Evolutionary conservation across 1,140 invertebrate genomes (phyloP).

Genomic region (Diachasma alloeum): DNA sequence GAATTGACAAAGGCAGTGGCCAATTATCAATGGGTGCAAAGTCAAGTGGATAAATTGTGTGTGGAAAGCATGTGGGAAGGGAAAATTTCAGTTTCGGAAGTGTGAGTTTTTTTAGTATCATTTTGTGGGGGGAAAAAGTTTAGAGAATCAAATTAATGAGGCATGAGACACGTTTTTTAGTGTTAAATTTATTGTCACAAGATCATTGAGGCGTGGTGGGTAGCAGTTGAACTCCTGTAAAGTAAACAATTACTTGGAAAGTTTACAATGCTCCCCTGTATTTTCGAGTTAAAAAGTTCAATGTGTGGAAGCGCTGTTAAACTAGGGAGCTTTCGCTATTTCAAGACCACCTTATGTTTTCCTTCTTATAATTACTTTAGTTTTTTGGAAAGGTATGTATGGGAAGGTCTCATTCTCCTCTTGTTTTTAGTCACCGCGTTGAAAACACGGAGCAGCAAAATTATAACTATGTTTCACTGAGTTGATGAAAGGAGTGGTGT

Average conservation of each 20-base stretch:
- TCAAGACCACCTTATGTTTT: neutral
- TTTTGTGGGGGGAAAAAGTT: too few species aligned
- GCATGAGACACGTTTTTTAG: neutral
- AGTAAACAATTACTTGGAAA: neutral
- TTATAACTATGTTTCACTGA: too few species aligned
- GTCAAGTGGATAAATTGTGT: neutral
- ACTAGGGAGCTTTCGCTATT: neutral
- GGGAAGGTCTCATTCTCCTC: too few species aligned
- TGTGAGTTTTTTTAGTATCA: too few species aligned
- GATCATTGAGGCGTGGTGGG: neutral
- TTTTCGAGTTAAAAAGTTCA: neutral
- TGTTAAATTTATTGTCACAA: neutral
- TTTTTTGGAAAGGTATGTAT: too few species aligned
- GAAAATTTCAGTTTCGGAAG: neutral
- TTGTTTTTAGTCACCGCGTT: too few species aligned
- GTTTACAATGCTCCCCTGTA: neutral
- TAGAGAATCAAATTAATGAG: neutral
- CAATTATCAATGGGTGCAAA: neutral
- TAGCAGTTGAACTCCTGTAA: neutral
- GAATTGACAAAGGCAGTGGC: neutral
- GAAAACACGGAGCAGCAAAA: too few species aligned
- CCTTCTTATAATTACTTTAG: neutral
- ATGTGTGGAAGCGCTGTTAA: neutral
- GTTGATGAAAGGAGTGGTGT: too few species aligned
- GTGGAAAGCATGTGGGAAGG: neutral